Base-by-base conservation (phyloP, 1,140 invertebrate genomes). In the Drosophila littoralis region DNA sequence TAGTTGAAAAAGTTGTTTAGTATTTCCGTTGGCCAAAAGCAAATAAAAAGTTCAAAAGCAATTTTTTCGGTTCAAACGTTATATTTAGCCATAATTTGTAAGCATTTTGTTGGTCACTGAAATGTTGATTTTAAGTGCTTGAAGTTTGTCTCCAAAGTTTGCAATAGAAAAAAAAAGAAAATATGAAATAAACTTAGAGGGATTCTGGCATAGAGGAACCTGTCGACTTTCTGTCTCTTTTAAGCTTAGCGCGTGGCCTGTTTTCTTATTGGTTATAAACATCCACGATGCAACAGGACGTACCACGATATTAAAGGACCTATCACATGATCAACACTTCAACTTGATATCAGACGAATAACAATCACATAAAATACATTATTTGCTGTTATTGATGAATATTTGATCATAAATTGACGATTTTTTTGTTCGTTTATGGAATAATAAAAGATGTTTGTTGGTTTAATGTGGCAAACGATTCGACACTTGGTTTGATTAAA, bases 21-120 rank as follows among this genome's bases (percentile, higher is more conserved):
- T 2, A 22, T 22, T 22, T 22, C 22, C 22, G 22, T 33, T 35
- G 28, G 28, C 8, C 28, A n/a, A 13, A 10, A 51, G 28, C 32
- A 28, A 51, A 13, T 13, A n/a, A 17, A 33, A 38, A 45, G 9
- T 33, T 46, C 22, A 32, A 43, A 32, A n/a, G 10, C 15, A 15
- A 7, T 10, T 54, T n/a, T 55, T 36, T n/a, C n/a, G 13, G n/a
- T 40, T n/a, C 36, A 55, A 13, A 32, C 2, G 17, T 40, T 28
- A 9, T 7, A 57, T 57, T 65, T 65, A 65, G 36, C 36, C 7
- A 22, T 54, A 33, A 57, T 66, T 66, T 55, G 35, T 66, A 36
- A 36, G 38, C 40, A 22, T 43, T 43, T 15, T 43, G 22, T 32
- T 22, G 17, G 9, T 28, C 13, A 28, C 15, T 32, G 17, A 28